Conservation (phyloP, 2,797 vertebrate genomes). For the Cuniculus paca region DNA sequence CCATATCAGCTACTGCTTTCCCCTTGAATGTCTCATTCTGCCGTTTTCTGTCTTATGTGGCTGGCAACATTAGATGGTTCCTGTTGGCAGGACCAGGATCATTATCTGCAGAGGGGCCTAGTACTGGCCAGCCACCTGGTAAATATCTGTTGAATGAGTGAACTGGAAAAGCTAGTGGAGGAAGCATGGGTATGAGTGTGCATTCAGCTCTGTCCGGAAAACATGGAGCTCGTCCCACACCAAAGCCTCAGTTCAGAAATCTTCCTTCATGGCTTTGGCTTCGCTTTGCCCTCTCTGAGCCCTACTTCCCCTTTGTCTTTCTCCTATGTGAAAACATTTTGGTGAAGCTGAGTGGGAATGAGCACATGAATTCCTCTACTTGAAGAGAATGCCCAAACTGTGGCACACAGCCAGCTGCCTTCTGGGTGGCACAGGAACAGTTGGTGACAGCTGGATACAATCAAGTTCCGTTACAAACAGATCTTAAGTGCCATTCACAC, state of each 20-base stretch:
- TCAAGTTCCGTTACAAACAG: slow-evolving; percentile 74
- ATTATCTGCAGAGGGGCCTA: not conserved
- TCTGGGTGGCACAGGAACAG: slow-evolving; percentile 18
- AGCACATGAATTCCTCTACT: not conserved
- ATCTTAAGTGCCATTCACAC: slow-evolving; percentile 52
- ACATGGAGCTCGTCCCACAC: not conserved
- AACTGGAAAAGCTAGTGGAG: not conserved
- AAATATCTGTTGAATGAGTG: not conserved
- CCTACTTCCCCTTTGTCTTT: not conserved
- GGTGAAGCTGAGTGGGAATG: not conserved
- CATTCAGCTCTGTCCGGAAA: not conserved
- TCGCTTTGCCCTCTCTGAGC: not conserved
- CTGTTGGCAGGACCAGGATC: not conserved
- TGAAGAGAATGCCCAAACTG: not conserved
- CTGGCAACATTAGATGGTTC: not conserved
- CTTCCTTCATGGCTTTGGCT: too few relatives aligned
- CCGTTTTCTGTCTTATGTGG: not conserved
- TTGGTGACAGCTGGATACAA: slow-evolving; percentile 75
- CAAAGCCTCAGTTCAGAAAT: not conserved
- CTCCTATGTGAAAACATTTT: not conserved
- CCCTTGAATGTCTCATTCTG: not conserved
- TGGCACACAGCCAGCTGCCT: slow-evolving; percentile 64
- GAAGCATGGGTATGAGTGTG: not conserved
- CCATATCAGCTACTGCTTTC: not conserved
- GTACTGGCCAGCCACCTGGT: not conserved